Evolutionary conservation across 2,888 invertebrate species (phyloP).

Genomic region (Dysmachus trigonus): DNA sequence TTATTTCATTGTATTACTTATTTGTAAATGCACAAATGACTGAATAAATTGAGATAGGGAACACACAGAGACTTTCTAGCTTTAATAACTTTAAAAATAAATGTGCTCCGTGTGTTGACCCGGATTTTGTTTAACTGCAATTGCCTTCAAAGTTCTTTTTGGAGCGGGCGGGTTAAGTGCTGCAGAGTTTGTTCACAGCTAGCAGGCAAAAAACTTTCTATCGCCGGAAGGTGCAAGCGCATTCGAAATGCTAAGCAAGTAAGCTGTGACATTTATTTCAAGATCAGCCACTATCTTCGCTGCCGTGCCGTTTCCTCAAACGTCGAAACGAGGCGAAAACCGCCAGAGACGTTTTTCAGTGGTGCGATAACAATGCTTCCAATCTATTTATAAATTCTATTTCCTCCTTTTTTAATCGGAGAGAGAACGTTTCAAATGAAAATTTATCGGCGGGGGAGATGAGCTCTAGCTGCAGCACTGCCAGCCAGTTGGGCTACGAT

Average conservation of each 20-base stretch:
- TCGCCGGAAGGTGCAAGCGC: not conserved
- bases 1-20: too few relatives aligned
- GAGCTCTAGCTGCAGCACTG: not conserved
- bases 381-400: constrained; percentile 32
- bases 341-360: not conserved
- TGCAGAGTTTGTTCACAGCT: not conserved
- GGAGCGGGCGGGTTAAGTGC: not conserved
- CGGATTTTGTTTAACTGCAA: not conserved
- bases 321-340: not conserved
- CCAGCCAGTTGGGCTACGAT: not conserved
- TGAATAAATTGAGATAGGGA: not conserved
- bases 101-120: not conserved
- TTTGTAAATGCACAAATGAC: not conserved
- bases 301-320: not conserved
- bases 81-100: not conserved
- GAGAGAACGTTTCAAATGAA: constrained; percentile 14
- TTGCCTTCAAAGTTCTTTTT: not conserved
- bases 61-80: not conserved
- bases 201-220: not conserved
- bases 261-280: not conserved
- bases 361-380: not conserved
- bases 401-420: constrained; percentile 13
- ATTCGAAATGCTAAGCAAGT: not conserved
- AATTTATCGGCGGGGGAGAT: constrained; percentile 8
- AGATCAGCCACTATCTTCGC: not conserved